Conservation (phyloP, 2,797 vertebrate species). For the Mus spretus region DNA sequence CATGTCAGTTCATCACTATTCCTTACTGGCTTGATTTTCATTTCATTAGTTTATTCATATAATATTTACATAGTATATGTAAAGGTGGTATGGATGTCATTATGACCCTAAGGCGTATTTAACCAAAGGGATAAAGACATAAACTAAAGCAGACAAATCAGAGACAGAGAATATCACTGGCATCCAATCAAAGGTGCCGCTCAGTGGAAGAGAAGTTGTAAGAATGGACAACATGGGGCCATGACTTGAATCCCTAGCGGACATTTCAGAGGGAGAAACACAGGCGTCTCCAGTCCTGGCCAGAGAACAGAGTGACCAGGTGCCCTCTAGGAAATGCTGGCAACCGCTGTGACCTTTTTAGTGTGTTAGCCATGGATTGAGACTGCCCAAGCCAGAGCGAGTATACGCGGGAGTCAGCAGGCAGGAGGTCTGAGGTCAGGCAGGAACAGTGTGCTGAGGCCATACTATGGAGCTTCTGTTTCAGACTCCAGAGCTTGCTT, state of each 20-base stretch:
- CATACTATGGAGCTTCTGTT: background rate
- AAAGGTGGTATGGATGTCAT: conserved; percentile 15
- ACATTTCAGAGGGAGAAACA: background rate
- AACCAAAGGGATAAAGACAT: background rate
- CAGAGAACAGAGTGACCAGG: background rate
- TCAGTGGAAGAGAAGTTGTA: background rate
- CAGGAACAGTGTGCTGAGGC: background rate
- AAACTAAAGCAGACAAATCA: background rate
- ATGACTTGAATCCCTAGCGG: background rate
- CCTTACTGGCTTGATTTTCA: conserved; percentile 15
- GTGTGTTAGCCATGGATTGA: background rate
- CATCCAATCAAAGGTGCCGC: background rate
- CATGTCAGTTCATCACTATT: background rate
- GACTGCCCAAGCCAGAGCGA: background rate
- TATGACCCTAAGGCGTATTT: background rate
- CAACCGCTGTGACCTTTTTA: background rate
- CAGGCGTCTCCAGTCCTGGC: background rate
- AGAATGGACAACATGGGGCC: background rate
- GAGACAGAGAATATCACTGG: background rate
- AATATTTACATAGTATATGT: background rate
- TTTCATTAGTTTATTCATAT: background rate
- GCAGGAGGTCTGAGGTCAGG: background rate
- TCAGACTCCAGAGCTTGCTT: conserved; percentile 44
- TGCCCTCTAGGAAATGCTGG: background rate
- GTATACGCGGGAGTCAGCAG: background rate